A percentile compares a stretch with the other conserved stretches of the same genome.
Evolutionary conservation across 30 jellyfish, hydroid and myxozoan genomes (phyloP).

Genomic region (Pelagia noctiluca): DNA sequence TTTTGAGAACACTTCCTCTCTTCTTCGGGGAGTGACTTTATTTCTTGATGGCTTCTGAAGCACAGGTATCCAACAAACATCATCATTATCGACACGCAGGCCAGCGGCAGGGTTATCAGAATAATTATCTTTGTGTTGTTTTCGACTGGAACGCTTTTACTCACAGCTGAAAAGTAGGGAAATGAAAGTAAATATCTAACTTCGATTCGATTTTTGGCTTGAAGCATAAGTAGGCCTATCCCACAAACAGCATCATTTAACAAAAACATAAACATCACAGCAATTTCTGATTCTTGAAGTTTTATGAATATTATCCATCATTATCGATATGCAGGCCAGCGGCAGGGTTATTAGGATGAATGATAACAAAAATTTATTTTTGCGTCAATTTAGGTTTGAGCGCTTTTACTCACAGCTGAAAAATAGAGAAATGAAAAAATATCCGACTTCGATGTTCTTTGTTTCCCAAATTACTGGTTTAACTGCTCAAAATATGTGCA

Average conservation of each 20-base stretch:
- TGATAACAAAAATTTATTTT: too few species aligned
- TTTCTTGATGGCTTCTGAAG: slow-evolving; percentile 68
- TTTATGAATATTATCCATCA: too few species aligned
- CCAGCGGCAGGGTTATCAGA: slow-evolving; percentile 46
- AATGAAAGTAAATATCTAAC: neutral
- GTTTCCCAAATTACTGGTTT: too few species aligned
- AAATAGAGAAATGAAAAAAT: neutral
- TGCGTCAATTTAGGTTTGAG: slow-evolving; percentile 3
- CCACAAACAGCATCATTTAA: too few species aligned
- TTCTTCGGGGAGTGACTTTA: slow-evolving; percentile 14
- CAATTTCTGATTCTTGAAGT: too few species aligned
- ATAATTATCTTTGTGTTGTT: slow-evolving; percentile 24
- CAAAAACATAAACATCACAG: too few species aligned
- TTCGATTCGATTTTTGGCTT: neutral
- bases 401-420: slow-evolving; percentile 31
- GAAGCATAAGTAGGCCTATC: neutral
- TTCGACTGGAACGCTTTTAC: slow-evolving; percentile 11
- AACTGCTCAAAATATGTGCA: too few species aligned
- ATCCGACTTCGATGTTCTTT: neutral
- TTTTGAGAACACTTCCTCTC: slow-evolving; percentile 55
- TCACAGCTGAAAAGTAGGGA: slow-evolving; percentile 32
- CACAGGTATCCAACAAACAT: slow-evolving; percentile 64
- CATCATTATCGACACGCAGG: slow-evolving; percentile 61
- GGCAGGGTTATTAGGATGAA: slow-evolving; percentile 39
- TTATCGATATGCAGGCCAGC: slow-evolving; percentile 41